Evolutionary conservation across 2,888 invertebrate species (phyloP).

Genomic region (Spatulosminthurus flaviceps): DNA sequence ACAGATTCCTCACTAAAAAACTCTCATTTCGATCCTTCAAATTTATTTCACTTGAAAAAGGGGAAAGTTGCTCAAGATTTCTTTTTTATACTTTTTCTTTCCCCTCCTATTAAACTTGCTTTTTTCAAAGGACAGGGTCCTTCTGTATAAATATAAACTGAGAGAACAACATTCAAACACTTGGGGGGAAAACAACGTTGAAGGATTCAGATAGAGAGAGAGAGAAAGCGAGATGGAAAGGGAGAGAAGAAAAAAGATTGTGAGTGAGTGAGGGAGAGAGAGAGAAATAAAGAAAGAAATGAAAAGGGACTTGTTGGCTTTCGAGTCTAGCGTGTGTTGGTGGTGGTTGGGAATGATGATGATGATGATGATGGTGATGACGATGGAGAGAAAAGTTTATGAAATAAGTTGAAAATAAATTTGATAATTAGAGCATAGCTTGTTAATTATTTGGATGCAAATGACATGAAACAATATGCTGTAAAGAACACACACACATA

Average conservation of each 20-base stretch:
- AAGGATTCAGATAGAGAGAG: no score
- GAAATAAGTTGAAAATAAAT: conserved; percentile 51
- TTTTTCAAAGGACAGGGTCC: conserved; percentile 5
- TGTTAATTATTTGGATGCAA: conserved; percentile 63
- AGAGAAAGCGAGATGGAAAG: no score
- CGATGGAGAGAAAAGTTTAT: conserved; percentile 23
- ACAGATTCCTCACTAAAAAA: background rate
- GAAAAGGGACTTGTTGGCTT: background rate
- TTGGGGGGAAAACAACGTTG: no score
- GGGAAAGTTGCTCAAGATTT: background rate
- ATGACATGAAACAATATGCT: conserved; percentile 55
- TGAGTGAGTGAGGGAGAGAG: background rate
- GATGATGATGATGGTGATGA: conserved; percentile 10
- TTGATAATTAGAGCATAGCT: conserved; percentile 61
- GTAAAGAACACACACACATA: background rate
- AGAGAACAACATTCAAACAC: no score
- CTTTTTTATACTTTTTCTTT: background rate
- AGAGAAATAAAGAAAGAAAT: background rate
- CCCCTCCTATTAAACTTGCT: background rate
- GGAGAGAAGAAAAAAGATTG: background rate
- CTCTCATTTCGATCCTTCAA: conserved; percentile 5
- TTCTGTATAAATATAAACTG: no score
- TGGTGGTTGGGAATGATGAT: background rate
- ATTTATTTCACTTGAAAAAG: no score
- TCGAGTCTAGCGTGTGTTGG: background rate